Evolutionary conservation across 1,140 invertebrate species (phyloP), one percentile per base, ranked within the genome.

Genomic region (Dendrolimus punctatus): DNA sequence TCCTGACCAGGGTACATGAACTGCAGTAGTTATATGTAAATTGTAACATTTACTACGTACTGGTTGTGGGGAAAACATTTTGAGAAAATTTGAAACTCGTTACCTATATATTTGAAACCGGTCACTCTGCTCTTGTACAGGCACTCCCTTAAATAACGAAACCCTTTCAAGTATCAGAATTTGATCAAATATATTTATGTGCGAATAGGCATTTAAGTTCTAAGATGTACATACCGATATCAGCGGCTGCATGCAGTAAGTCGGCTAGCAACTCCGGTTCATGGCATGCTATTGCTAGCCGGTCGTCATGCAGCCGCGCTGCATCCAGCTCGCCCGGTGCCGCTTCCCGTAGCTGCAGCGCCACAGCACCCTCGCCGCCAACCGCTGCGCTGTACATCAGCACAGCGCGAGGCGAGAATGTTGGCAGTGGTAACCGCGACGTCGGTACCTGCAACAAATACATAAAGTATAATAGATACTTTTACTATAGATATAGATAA

Each of bases 361-460:
- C 85, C 7, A 87, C 85, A 23, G 86, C 85, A 55, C 88, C 88
- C 69, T 90, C 89, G 61, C 80, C 85, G 64, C 88, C 89, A 47
- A 90, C 88, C 51, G 89, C 88, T 57, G 89, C 88, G 80, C 89
- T 90, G 82, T 90, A 90, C 89, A 90, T 90, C 62, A 90, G 78
- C 65, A 90, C 88, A 48, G 89, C 88, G 52, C 87, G 86, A 50
- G 88, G 82, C 58, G 87, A 85, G 67, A 89, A 85, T 71, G 77
- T 80, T 55, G 88, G 86, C 80, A 90, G 75, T 65, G 88, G 88
- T 74, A 89, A 77, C 63, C 89, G 86, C 54, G 73, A 64, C 49
- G 72, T 72, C 52, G 70, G 67, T 49, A 85, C 76, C 82, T 85
- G 69, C 37, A 40, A 23, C 23, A 23, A 23, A 6, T n/a, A 45